Evolutionary conservation across 2,797 vertebrate species (phyloP).

Genomic region (Champsocephalus esox): DNA sequence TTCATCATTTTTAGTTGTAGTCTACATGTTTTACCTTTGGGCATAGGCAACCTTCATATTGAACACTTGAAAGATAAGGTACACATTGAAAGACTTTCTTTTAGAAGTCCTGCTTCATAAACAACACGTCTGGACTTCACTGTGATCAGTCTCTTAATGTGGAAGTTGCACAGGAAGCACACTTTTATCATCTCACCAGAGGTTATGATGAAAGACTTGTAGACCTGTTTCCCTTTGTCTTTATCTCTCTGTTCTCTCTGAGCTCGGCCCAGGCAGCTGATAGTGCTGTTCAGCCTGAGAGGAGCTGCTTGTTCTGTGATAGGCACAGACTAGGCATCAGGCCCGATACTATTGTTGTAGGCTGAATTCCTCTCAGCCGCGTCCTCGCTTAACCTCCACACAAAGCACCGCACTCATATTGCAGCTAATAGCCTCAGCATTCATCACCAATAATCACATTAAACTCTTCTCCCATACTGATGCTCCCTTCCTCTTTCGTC

Average conservation of each 20-base stretch:
- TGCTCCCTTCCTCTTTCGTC: conserved; percentile 13
- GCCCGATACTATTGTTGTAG: conserved; percentile 43
- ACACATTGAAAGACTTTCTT: conserved; percentile 34
- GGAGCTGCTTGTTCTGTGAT: conserved; percentile 41
- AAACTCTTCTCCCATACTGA: conserved; percentile 29
- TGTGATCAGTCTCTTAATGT: conserved; percentile 17
- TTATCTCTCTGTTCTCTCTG: conserved; percentile 12
- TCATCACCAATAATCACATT: conserved; percentile 52
- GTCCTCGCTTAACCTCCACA: conserved; percentile 41
- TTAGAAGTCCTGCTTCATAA: conserved; percentile 37
- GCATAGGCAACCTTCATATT: conserved; percentile 49
- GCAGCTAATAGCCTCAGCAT: conserved; percentile 34
- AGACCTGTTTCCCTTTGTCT: conserved; percentile 1
- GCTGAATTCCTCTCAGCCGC: conserved; percentile 27
- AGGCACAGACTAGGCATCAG: conserved; percentile 27
- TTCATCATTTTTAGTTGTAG: conserved; percentile 50
- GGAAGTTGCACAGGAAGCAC: background rate
- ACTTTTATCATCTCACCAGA: conserved; percentile 25
- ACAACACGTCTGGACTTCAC: conserved; percentile 13
- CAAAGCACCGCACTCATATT: conserved; percentile 22
- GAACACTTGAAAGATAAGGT: conserved; percentile 14
- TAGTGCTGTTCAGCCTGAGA: conserved; percentile 35
- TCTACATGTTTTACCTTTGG: conserved; percentile 65
- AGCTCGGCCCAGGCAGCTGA: conserved; percentile 25
- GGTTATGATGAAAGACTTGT: conserved; percentile 25